Evolutionary conservation across 2,113 vertebrate genomes (phyloP), one percentile per base, ranked within the genome.

Genomic region (Xenopus tropicalis): DNA sequence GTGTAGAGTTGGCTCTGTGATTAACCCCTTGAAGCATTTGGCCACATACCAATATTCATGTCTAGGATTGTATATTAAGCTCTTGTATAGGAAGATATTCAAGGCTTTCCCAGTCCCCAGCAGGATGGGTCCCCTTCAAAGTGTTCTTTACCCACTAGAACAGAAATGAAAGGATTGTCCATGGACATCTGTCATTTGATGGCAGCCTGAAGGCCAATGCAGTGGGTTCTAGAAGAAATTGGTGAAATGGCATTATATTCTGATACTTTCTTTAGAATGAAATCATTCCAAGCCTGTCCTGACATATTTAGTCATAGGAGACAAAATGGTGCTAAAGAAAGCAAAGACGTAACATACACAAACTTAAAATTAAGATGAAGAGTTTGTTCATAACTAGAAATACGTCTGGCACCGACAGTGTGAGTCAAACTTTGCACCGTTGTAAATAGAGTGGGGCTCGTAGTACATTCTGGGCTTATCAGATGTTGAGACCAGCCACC

Each of bases 341-440:
- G 64, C 20, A 48, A 17, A 22, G 25, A 54, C 5, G 37, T 69
- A 4, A 22, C 29, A 22, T 22, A 48, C 14, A 54, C 14, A 54
- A 75, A 44, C 14, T n/a, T 43, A 59, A 59, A 17, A 63, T 25
- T 14, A 68, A 68, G 24, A 54, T n/a, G 11, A 66, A 19, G 29
- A 69, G 62, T 20, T 14, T 25, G 24, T 56, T 59, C 16, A 43
- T 20, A 57, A 62, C 56, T 43, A 29, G 52, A 19, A 11, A 46
- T 42, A 22, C n/a, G 17, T 20, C 66, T 68, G 72, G 72, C 65
- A 68, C 58, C 10, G 42, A 74, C 67, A 59, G 29, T 57, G 46
- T 69, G 43, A 14, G 52, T 69, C 59, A 44, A 59, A 56, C 58
- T 69, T 48, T 63, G 66, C 65, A 61, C 66, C 73, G 69, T 52